Evolutionary conservation across 1,140 invertebrate species (phyloP).

Genomic region (Mylabris phalerata): DNA sequence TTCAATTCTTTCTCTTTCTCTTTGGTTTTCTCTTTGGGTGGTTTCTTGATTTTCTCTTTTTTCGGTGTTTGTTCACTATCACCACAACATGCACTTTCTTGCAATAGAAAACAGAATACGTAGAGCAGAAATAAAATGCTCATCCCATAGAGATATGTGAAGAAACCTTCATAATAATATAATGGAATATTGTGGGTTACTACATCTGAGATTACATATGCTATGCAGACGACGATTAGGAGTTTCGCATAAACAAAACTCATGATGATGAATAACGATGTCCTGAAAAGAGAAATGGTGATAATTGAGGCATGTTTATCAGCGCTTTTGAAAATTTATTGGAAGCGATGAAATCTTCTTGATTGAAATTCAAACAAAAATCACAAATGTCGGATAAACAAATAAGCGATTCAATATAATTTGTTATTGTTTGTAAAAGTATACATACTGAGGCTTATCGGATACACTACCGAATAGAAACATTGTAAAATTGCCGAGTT

Average conservation of each 20-base stretch:
- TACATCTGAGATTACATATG: slow-evolving; percentile 87
- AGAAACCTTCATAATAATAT: slow-evolving; percentile 94
- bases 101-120: slow-evolving; percentile 92
- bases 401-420: background rate
- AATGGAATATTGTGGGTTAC: slow-evolving; percentile 85
- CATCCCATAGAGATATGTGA: slow-evolving; percentile 92
- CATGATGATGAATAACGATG: slow-evolving; percentile 88
- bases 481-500: slow-evolving; percentile 7
- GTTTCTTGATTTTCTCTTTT: slow-evolving; percentile 42
- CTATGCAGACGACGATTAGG: slow-evolving; percentile 83
- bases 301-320: no score
- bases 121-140: slow-evolving; percentile 94
- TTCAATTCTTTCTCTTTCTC: slow-evolving; percentile 62
- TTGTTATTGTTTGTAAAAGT: background rate
- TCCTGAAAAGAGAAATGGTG: slow-evolving; percentile 57
- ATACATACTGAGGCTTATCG: slow-evolving; percentile 11
- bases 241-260: slow-evolving; percentile 91
- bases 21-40: slow-evolving; percentile 49
- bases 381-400: background rate
- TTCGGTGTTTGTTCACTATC: slow-evolving; percentile 46
- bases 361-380: background rate
- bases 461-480: slow-evolving; percentile 4
- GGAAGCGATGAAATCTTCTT: no score
- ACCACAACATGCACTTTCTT: slow-evolving; percentile 79
- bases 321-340: no score